Evolutionary conservation across 1,140 invertebrate genomes (phyloP).

Genomic region (Ganaspis sp.): DNA sequence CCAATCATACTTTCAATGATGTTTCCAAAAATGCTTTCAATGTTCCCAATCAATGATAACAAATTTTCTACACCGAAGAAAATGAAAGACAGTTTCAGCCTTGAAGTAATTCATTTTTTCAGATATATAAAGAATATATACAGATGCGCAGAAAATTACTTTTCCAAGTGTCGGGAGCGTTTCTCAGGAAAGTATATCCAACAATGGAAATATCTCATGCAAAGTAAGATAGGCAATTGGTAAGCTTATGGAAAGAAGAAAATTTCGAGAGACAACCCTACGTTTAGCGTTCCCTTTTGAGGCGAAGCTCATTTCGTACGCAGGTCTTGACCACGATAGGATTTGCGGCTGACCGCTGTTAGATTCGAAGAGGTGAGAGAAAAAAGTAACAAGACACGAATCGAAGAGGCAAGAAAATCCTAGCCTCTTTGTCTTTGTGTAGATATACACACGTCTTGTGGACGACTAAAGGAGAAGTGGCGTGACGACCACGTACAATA

Average conservation of each 20-base stretch:
- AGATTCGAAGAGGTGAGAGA: slow-evolving; percentile 43
- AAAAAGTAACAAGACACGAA: slow-evolving; percentile 44
- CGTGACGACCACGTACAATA: slow-evolving; percentile 71
- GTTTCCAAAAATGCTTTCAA: too few species aligned
- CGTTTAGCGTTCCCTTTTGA: neutral
- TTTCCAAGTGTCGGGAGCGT: too few species aligned
- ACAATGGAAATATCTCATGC: neutral
- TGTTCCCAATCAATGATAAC: too few species aligned
- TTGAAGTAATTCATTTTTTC: too few species aligned
- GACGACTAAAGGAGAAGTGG: slow-evolving; percentile 38
- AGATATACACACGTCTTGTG: too few species aligned
- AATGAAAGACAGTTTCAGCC: too few species aligned
- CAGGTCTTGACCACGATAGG: slow-evolving; percentile 52
- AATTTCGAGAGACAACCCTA: neutral
- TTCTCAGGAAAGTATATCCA: too few species aligned
- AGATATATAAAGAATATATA: too few species aligned
- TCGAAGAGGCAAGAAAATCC: slow-evolving; percentile 16
- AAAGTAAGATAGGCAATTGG: neutral
- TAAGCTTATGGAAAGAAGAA: slow-evolving; percentile 1
- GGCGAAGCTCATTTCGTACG: slow-evolving; percentile 58
- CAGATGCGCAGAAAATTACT: too few species aligned
- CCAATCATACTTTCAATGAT: too few species aligned
- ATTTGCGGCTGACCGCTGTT: slow-evolving; percentile 52
- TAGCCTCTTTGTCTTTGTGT: neutral
- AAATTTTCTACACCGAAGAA: too few species aligned